These are phyloP conservation scores for Trichonephila clavipes DNA, from an alignment of 1,140 invertebrate genomes.

Conservation along the genomic window DNA sequence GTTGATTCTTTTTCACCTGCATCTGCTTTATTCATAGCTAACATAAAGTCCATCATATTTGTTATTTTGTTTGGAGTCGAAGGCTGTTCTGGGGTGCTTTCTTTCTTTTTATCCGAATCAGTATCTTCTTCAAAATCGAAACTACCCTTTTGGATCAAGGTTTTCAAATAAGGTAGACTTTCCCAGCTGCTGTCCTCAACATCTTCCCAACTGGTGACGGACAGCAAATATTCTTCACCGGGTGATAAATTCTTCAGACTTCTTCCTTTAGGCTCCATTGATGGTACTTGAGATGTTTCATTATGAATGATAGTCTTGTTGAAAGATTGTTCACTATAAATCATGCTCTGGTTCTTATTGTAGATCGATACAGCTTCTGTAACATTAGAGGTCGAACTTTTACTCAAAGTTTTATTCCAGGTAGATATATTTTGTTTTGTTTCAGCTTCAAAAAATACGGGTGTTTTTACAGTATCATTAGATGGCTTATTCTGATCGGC, in stretches of 20 bases:
- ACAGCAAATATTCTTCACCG: conserved; percentile 44
- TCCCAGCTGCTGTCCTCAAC: neutral
- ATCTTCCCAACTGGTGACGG: neutral
- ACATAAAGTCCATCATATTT: conserved; percentile 40
- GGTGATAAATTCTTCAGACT: conserved; percentile 36
- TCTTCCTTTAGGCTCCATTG: conserved; percentile 8
- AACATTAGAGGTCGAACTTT: neutral
- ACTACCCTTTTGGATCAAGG: neutral
- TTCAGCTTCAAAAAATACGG: neutral
- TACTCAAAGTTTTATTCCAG: neutral
- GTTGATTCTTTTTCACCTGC: neutral
- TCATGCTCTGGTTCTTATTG: neutral
- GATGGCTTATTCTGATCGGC: neutral
- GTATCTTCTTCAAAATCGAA: neutral
- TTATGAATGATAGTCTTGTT: neutral
- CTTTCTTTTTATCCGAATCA: neutral
- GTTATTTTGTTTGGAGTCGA: neutral
- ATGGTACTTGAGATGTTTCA: neutral
- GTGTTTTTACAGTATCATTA: neutral
- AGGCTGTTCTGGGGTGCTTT: neutral
- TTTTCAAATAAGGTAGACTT: conserved; percentile 26
- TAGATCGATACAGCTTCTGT: neutral
- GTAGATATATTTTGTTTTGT: neutral
- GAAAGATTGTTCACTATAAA: neutral
- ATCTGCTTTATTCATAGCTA: neutral